Conservation (phyloP, 2,113 vertebrate species). For the Engystomops pustulosus region DNA sequence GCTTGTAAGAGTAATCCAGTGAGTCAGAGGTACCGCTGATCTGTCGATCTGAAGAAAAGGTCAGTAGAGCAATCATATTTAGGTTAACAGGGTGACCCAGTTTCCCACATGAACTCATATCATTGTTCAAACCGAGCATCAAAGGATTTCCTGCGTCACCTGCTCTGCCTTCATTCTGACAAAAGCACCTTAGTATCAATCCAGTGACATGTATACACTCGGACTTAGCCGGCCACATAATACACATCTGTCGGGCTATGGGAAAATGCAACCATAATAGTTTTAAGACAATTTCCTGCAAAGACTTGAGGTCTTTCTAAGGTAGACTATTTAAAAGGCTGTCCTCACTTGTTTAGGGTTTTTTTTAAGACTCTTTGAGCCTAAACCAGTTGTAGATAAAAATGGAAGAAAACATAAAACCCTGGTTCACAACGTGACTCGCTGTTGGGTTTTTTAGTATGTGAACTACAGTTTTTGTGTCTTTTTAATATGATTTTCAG, state of each 20-base stretch:
- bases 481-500: too few species aligned
- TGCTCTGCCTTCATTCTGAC: not conserved
- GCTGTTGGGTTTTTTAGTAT: too few species aligned
- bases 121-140: conserved; percentile 6
- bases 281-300: too few species aligned
- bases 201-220: not conserved
- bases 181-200: not conserved
- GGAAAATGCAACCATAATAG: not conserved
- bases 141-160: conserved; percentile 35
- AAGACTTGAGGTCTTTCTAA: too few species aligned
- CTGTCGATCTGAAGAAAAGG: conserved; percentile 49
- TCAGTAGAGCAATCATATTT: conserved; percentile 42
- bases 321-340: too few species aligned
- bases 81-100: conserved; percentile 44
- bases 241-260: not conserved
- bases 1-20: conserved; percentile 39
- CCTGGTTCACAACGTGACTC: too few species aligned
- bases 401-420: too few species aligned
- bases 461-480: too few species aligned
- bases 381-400: too few species aligned
- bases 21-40: conserved; percentile 14
- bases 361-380: too few species aligned
- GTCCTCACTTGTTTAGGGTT: too few species aligned
- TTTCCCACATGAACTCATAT: conserved; percentile 27
- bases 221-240: not conserved